These are phyloP conservation scores for Lepeophtheirus salmonis DNA, from an alignment of 1,140 invertebrate species.

Conservation along the genomic window DNA sequence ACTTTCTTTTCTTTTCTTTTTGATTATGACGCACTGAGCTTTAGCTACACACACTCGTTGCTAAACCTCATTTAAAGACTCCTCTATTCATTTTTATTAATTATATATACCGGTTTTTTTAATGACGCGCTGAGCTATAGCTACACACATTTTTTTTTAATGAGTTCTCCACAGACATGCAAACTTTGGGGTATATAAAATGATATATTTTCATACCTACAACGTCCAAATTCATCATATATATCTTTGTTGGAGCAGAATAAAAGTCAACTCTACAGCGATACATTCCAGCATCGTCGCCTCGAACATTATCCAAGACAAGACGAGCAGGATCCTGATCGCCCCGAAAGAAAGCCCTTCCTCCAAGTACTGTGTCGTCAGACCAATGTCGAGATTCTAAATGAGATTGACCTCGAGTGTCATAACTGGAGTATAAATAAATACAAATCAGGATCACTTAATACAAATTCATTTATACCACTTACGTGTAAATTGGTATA, in stretches of 20 bases:
- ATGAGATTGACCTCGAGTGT: not conserved
- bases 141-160: too few species aligned
- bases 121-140: too few species aligned
- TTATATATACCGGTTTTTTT: too few species aligned
- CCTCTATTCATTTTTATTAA: too few species aligned
- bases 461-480: not conserved
- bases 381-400: conserved; percentile 16
- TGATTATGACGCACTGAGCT: too few species aligned
- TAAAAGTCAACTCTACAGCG: conserved; percentile 22
- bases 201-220: conserved; percentile 18
- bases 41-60: too few species aligned
- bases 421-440: not conserved
- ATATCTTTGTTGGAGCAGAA: conserved; percentile 20
- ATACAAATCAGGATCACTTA: not conserved
- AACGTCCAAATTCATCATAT: conserved; percentile 18
- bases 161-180: too few species aligned
- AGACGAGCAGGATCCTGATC: conserved; percentile 18
- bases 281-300: conserved; percentile 20
- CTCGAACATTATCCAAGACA: conserved; percentile 20
- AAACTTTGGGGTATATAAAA: too few species aligned
- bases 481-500: conserved; percentile 9
- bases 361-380: conserved; percentile 18
- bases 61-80: too few species aligned
- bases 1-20: too few species aligned
- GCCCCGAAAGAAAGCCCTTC: conserved; percentile 20